Evolutionary conservation across 2,797 vertebrate species (phyloP), one percentile per base, ranked within the genome.

Genomic region (Sebastes alutus): DNA sequence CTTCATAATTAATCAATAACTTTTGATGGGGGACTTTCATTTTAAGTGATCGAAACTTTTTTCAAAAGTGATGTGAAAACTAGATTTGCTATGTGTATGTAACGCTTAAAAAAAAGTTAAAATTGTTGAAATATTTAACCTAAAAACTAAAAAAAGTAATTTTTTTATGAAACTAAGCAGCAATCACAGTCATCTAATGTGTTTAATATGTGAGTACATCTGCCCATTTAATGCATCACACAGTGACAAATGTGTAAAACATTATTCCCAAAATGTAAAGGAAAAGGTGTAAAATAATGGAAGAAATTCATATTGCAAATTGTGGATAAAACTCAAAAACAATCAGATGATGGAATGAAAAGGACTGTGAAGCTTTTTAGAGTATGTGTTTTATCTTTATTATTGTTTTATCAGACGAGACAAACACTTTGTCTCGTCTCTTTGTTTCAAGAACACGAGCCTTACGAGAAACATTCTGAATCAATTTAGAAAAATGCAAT

Each of bases 401-500:
- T 22, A 10, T 42, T 52, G 25, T 13, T 58, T 42, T 20, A 32
- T 63, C 25, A 77, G 61, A 75, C 14, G 2, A 46, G 7, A 65
- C 7, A 6, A 77, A 60, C 52, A 59, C n/a, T 9, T 70, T 35
- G 27, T 65, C 42, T 68, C 1, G 13, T 56, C 66, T 69, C 5
- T 80, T 23, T 60, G 64, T 20, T 78, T 46, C 61, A 52, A 23
- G 62, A 83, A 70, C 66, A 81, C 0, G n/a, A 78, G 69, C 62
- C 83, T 67, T 86, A 25, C 65, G 82, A 83, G 78, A 83, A 80
- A 83, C 80, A 20, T 25, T 60, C 75, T 60, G 63, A 81, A 78
- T 84, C 73, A 63, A 42, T 77, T 72, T 65, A 75, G 62, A 58
- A 25, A 61, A 32, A 13, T 6, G 3, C 55, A 27, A 6, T 55